Conservation (phyloP, 2,888 invertebrate species). For the Leptinotarsa juncta region DNA sequence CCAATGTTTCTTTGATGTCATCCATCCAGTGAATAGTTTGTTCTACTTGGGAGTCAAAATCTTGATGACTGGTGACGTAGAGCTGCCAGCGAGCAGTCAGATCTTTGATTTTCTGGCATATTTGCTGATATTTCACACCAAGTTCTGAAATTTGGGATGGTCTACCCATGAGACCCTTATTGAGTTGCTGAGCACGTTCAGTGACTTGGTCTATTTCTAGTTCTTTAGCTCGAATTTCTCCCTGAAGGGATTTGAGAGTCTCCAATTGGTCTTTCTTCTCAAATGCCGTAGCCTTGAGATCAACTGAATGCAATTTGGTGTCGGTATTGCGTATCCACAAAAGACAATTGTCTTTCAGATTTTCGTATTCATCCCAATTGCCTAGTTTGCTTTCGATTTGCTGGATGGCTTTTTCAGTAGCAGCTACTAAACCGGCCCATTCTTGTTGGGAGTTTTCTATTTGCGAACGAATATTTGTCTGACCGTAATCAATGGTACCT, state of each 20-base stretch:
- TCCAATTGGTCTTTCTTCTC: constrained; percentile 90
- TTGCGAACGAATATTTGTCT: constrained; percentile 86
- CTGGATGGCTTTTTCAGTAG: constrained; percentile 82
- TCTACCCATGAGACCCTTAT: constrained; percentile 80
- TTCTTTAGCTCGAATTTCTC: constrained; percentile 90
- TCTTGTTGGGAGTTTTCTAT: constrained; percentile 90
- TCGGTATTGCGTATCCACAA: constrained; percentile 91
- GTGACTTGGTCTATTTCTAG: constrained; percentile 93
- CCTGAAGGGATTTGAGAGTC: constrained; percentile 81
- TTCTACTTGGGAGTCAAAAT: constrained; percentile 80
- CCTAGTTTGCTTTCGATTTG: constrained; percentile 84
- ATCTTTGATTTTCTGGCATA: constrained; percentile 92
- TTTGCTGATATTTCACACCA: constrained; percentile 91
- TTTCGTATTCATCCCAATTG: constrained; percentile 93
- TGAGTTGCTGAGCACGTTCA: constrained; percentile 87
- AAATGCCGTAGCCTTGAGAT: constrained; percentile 82
- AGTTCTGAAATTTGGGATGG: constrained; percentile 89
- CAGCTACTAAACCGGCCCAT: constrained; percentile 86
- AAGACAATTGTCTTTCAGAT: constrained; percentile 84
- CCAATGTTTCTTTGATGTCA: constrained; percentile 78
- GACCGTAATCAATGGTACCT: constrained; percentile 85
- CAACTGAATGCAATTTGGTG: constrained; percentile 86
- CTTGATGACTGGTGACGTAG: constrained; percentile 88
- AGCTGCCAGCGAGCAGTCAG: constrained; percentile 92
- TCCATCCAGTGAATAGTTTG: constrained; percentile 79